Evolutionary conservation across 2,113 vertebrate genomes (phyloP).

Genomic region (Hippocampus mohnikei): DNA sequence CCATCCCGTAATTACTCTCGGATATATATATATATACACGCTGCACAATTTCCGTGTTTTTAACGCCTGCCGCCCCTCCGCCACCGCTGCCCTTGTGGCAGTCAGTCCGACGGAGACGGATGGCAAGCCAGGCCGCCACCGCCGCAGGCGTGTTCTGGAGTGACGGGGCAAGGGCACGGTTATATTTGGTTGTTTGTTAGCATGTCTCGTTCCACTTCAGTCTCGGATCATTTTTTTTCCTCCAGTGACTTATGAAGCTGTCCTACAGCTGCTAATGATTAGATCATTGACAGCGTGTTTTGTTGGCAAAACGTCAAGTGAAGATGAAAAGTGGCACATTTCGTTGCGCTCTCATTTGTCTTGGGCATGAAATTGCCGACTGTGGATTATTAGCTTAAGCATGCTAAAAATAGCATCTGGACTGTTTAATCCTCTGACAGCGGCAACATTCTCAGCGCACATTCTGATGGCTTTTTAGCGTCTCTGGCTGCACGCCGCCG

Average conservation of each 20-base stretch:
- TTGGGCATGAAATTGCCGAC: conserved; percentile 54
- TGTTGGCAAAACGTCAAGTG: neutral
- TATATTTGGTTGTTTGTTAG: conserved; percentile 44
- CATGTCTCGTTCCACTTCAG: neutral
- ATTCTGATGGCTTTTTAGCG: conserved; percentile 66
- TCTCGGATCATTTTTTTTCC: too few relatives aligned
- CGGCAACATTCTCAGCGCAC: conserved; percentile 59
- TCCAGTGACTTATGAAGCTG: neutral
- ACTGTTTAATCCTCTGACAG: conserved; percentile 71
- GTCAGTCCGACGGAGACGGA: conserved; percentile 31
- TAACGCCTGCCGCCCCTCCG: conserved; percentile 46
- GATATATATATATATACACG: conserved; percentile 56
- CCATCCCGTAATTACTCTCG: conserved; percentile 52
- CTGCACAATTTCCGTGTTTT: conserved; percentile 68
- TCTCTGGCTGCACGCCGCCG: conserved; percentile 45
- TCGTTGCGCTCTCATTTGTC: conserved; percentile 50
- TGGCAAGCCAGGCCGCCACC: conserved; percentile 25
- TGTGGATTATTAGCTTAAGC: conserved; percentile 73
- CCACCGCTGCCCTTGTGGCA: conserved; percentile 39
- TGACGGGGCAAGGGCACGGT: conserved; percentile 38
- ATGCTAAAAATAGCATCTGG: conserved; percentile 73
- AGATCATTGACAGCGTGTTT: neutral
- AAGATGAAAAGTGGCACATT: neutral
- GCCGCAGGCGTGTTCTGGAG: conserved; percentile 45
- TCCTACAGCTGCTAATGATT: neutral